Conservation (phyloP, 2,113 vertebrate species). For the Rhadina sibilatrix region DNA sequence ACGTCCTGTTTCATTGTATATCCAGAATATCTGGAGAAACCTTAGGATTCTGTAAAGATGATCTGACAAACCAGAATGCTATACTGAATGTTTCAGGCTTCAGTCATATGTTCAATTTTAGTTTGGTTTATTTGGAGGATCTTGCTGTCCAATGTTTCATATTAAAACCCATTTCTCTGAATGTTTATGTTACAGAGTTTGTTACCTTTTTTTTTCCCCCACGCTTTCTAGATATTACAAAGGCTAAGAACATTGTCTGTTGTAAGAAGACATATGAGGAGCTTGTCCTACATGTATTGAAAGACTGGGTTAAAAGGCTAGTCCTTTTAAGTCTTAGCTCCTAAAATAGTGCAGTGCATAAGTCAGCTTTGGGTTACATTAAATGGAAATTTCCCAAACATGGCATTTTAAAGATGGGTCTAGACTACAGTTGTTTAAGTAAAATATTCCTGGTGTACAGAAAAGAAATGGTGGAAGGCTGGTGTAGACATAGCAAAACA, state of each 20-base stretch:
- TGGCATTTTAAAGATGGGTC: background rate
- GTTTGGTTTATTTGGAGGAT: background rate
- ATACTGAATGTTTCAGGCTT: background rate
- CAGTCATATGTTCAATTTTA: background rate
- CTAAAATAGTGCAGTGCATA: background rate
- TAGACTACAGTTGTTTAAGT: background rate
- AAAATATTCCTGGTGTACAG: background rate
- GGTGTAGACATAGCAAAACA: background rate
- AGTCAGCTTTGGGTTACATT: background rate
- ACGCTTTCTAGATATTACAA: background rate
- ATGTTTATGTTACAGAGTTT: background rate
- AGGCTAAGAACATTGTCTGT: background rate
- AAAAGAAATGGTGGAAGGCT: conserved; percentile 38
- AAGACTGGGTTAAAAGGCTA: background rate
- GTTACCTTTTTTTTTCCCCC: background rate
- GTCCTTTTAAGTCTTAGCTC: background rate
- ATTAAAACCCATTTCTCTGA: background rate
- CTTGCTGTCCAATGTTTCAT: background rate
- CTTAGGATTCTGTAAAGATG: background rate
- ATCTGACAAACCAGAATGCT: background rate
- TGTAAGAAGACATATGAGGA: background rate
- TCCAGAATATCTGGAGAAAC: background rate
- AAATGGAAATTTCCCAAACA: background rate
- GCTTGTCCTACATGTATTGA: background rate
- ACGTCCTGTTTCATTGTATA: background rate